Percentiles rank a stretch among this genome's conserved stretches.
These are phyloP conservation scores for Pycnomerus fuliginosus DNA, from an alignment of 2,888 invertebrate species.

Conservation along the genomic window DNA sequence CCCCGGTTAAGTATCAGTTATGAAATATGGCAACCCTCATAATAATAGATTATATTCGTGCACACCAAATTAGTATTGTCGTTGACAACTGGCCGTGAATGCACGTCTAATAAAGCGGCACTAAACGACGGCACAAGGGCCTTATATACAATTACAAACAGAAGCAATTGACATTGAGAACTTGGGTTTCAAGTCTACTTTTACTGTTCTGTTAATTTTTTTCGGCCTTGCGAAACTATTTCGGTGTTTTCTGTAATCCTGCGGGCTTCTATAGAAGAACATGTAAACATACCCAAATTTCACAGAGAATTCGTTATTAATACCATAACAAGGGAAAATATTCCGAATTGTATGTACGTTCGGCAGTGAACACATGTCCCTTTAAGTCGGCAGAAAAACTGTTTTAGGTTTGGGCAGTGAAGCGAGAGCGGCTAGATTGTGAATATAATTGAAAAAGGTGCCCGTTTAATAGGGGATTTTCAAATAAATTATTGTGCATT, in stretches of 20 bases:
- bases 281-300: conserved; percentile 31
- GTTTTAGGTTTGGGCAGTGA: conserved; percentile 47
- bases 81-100: conserved; percentile 47
- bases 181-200: too few relatives aligned
- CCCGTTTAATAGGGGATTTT: conserved; percentile 48
- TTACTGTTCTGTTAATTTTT: too few relatives aligned
- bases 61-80: conserved; percentile 50
- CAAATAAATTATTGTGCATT: conserved; percentile 48
- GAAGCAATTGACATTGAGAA: conserved; percentile 14
- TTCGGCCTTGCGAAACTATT: too few relatives aligned
- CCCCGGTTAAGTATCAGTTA: conserved; percentile 46
- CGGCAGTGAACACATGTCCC: conserved; percentile 41
- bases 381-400: conserved; percentile 43
- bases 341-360: conserved; percentile 15
- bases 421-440: conserved; percentile 51
- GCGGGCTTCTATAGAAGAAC: conserved; percentile 10
- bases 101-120: conserved; percentile 49
- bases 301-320: conserved; percentile 25
- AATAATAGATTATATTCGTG: conserved; percentile 44
- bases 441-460: conserved; percentile 53
- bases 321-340: conserved; percentile 21
- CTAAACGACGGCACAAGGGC: conserved; percentile 37
- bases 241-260: background rate
- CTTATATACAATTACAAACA: conserved; percentile 16
- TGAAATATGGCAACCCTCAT: conserved; percentile 41